These are phyloP conservation scores for Brachyopa scutellaris DNA, from an alignment of 2,888 invertebrate species.

Conservation along the genomic window DNA sequence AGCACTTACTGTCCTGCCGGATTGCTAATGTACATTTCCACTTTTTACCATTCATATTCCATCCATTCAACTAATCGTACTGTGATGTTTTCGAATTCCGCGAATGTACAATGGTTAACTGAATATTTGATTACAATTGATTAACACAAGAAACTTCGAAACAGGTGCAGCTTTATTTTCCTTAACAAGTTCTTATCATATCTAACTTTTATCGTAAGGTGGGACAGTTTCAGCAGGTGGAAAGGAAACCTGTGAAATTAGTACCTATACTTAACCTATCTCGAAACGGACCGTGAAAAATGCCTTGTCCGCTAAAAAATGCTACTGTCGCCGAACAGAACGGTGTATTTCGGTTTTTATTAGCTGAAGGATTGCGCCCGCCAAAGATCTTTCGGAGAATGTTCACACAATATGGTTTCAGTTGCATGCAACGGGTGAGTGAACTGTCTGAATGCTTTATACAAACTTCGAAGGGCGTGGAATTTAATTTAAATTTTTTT, in stretches of 20 bases:
- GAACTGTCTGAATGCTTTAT: no score
- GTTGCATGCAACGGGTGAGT: conserved; percentile 35
- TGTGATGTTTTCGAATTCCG: no score
- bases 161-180: not conserved
- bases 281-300: not conserved
- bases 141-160: not conserved
- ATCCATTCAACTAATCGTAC: no score
- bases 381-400: conserved; percentile 23
- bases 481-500: no score
- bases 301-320: conserved; percentile 9
- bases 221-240: not conserved
- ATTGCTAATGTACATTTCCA: no score
- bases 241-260: not conserved
- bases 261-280: not conserved
- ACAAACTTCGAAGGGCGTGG: no score
- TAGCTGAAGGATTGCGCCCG: conserved; percentile 9
- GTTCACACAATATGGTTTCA: conserved; percentile 14
- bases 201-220: not conserved
- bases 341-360: conserved; percentile 25
- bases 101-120: no score
- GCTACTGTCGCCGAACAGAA: conserved; percentile 7
- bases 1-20: no score
- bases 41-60: no score
- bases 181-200: conserved; percentile 6
- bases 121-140: not conserved